Base-by-base conservation (phyloP, 2,113 vertebrate genomes). In the Corythaixoides concolor region DNA sequence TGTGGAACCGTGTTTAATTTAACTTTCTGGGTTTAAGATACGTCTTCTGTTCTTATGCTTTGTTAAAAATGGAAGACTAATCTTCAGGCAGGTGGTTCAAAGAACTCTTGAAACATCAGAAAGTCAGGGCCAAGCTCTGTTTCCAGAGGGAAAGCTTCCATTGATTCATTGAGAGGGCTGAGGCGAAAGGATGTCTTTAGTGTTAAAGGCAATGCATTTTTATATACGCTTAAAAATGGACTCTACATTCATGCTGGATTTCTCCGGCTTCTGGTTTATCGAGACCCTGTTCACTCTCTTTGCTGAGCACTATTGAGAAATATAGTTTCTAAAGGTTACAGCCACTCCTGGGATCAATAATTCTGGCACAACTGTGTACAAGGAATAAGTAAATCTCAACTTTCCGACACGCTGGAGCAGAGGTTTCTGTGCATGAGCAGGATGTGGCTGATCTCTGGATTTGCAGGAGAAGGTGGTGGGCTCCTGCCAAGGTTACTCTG, bases 341-440 rank as follows among this genome's bases (percentile, higher is more conserved):
- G 27, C 27, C 4, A 0, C 63, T 92, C 64, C 52, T 64, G 95
- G 83, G 95, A 92, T 89, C 86, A 52, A 60, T 94, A 94, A 79
- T 84, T 96, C 76, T 67, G 43, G 33, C 53, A 47, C 43, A 20
- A 9, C 5, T 69, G 20, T 64, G 47, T 68, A 6, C 49, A 45
- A 86, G 49, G 26, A 75, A 45, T 17, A 47, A 69, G 35, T 88
- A 85, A 85, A 88, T 76, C 93, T 82, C 33, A 12, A 1, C 62
- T 74, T 79, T 20, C 35, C 0, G 21, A 37, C 55, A 9, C 1
- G 1, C 2, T 56, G 75, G 59, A 83, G n/a, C 10, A 21, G 6
- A 33, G 35, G 27, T 49, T 89, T 60, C 66, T 58, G 26, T 45
- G 56, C 47, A 2, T 0, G 8, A 63, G 45, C 47, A 28, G 82